Conservation (phyloP, 2,888 invertebrate species). For the Tanypteryx hageni region DNA sequence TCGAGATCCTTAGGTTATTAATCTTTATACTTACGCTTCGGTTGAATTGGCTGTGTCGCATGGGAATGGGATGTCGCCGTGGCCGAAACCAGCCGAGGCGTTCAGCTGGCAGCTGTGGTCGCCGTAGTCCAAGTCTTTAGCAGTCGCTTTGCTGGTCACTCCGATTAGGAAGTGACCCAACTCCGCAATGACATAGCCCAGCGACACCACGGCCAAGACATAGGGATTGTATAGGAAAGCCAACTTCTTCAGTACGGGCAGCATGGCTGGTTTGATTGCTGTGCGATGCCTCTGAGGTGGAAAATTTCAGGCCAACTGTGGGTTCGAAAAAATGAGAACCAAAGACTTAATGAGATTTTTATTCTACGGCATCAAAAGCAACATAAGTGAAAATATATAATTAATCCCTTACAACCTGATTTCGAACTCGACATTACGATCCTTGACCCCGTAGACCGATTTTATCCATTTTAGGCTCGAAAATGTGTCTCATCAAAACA, state of each 20-base stretch:
- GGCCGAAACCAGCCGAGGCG: constrained; percentile 77
- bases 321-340: too few species aligned
- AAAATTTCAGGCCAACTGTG: neutral
- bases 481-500: too few species aligned
- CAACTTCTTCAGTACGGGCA: constrained; percentile 78
- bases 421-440: too few species aligned
- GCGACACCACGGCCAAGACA: constrained; percentile 86
- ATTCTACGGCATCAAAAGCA: too few species aligned
- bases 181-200: constrained; percentile 91
- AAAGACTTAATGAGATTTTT: too few species aligned
- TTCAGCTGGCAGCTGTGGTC: constrained; percentile 91
- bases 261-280: constrained; percentile 72
- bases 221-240: constrained; percentile 86
- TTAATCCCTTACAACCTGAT: too few species aligned
- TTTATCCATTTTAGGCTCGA: too few species aligned
- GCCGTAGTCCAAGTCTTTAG: constrained; percentile 90
- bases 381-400: too few species aligned
- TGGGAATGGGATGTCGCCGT: constrained; percentile 77
- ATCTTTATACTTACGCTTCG: constrained; percentile 75
- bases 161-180: constrained; percentile 92
- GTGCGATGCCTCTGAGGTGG: neutral
- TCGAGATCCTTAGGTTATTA: neutral
- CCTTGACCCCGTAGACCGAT: too few species aligned
- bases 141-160: constrained; percentile 91
- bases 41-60: constrained; percentile 79